A percentile compares a stretch with the other conserved stretches of the same genome.
Conservation (phyloP, 2,888 invertebrate species). For the Caenorhabditis drosophilae region DNA sequence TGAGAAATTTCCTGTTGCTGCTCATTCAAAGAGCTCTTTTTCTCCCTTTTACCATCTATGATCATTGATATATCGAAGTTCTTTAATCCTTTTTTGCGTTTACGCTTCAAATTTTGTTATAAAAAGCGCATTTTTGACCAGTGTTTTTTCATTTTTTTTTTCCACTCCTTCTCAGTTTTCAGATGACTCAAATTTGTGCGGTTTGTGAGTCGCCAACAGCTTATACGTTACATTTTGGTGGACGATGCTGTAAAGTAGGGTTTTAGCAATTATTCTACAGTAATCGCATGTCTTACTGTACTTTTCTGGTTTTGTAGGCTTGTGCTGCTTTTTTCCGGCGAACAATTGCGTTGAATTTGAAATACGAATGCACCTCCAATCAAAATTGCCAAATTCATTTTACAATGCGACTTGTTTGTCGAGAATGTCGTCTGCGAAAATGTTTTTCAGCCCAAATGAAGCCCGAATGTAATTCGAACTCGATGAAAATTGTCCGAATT, state of each 20-base stretch:
- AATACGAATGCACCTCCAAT: conserved; percentile 42
- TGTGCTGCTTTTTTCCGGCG: conserved; percentile 55
- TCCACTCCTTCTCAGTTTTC: background rate
- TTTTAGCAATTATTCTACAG: background rate
- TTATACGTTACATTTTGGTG: conserved; percentile 47
- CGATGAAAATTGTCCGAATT: background rate
- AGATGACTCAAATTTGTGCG: conserved; percentile 39
- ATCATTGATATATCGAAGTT: too few relatives aligned
- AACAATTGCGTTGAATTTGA: conserved; percentile 45
- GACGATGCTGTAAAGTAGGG: conserved; percentile 34
- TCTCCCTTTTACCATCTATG: too few relatives aligned
- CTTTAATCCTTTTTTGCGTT: too few relatives aligned
- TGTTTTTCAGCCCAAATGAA: conserved; percentile 47
- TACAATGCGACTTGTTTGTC: conserved; percentile 43
- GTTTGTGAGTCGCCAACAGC: conserved; percentile 51
- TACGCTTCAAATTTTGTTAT: background rate
- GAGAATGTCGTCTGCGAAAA: conserved; percentile 46
- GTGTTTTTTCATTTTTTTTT: background rate
- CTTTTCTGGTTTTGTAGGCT: conserved; percentile 24
- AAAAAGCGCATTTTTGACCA: background rate
- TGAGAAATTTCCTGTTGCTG: too few relatives aligned
- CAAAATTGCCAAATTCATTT: conserved; percentile 36
- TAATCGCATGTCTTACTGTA: background rate
- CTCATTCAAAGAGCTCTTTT: too few relatives aligned
- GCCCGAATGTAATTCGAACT: conserved; percentile 31